Evolutionary conservation across 2,113 vertebrate genomes (phyloP), one percentile per base, ranked within the genome.

Genomic region (Anhinga rufa): DNA sequence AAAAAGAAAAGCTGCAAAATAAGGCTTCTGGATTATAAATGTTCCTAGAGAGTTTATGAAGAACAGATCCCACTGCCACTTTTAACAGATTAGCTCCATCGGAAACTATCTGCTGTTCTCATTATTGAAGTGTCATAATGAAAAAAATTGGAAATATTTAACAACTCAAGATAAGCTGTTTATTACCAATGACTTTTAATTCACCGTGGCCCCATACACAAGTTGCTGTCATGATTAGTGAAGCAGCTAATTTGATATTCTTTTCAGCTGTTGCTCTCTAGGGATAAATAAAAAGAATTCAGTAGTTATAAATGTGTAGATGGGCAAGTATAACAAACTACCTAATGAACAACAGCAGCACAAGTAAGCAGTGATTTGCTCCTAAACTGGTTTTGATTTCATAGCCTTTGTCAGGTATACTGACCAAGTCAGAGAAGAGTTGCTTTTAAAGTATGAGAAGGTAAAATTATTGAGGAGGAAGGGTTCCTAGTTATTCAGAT

Each of bases 241-340:
- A 92, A 76, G 58, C 6, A 95, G 24, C 4, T 64, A 70, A 72
- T 31, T 26, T 75, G 17, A 74, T 62, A 32, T 22, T 80, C 31
- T 72, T 88, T 54, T 90, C 38, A 95, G 69, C 65, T 65, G 14
- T 77, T 72, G 19, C 12, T 85, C 49, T 76, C 21, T 38, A 29
- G 15, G 29, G 29, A 60, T 21, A 66, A 85, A 86, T n/a, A 62
- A 58, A 91, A 91, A 87, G 2, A 83, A 66, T 44, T 58, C 20
- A 44, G 92, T 98, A 97, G 94, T 96, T 92, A 95, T 92, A 95
- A 96, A 75, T 1, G 3, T 19, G 64, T 91, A 93, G 95, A 97
- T 92, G 88, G 84, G 93, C 84, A 94, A 95, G 57, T 82, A 52
- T 75, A 97, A 93, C 92, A 96, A 97, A 91, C 66, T 91, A 49